A percentile compares a stretch with the other conserved stretches of the same genome.
Conservation (phyloP, 2,113 vertebrate species). For the Promerops cafer region DNA sequence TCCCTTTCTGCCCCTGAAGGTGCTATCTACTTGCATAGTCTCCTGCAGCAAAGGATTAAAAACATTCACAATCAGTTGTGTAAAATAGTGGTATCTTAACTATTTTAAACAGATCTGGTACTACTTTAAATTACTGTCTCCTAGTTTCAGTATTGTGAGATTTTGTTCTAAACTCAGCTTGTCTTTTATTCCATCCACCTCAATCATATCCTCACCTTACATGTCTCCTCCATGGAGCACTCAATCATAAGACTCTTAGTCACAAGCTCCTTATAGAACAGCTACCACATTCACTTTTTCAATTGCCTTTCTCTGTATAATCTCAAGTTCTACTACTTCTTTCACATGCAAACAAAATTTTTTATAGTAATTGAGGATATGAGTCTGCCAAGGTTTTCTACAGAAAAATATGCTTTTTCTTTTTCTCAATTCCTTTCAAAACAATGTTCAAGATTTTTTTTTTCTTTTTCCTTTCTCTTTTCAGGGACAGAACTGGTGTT, state of each 20-base stretch:
- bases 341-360: background rate
- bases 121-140: background rate
- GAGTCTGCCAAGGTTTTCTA: background rate
- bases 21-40: background rate
- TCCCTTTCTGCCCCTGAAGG: background rate
- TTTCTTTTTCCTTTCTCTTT: background rate
- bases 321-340: background rate
- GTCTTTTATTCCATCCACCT: background rate
- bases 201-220: background rate
- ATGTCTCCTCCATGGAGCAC: background rate
- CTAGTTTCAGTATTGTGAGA: background rate
- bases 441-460: background rate
- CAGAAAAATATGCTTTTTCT: background rate
- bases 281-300: background rate
- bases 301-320: background rate
- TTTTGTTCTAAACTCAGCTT: background rate
- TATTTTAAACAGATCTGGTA: background rate
- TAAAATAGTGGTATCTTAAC: background rate
- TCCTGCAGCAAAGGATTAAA: background rate
- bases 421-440: background rate
- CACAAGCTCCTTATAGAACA: background rate
- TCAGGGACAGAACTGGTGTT: background rate
- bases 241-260: background rate
- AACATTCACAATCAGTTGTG: background rate
- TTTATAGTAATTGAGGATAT: background rate